These are phyloP conservation scores for Smutsia gigantea DNA, from an alignment of 2,797 vertebrate species.

Conservation along the genomic window DNA sequence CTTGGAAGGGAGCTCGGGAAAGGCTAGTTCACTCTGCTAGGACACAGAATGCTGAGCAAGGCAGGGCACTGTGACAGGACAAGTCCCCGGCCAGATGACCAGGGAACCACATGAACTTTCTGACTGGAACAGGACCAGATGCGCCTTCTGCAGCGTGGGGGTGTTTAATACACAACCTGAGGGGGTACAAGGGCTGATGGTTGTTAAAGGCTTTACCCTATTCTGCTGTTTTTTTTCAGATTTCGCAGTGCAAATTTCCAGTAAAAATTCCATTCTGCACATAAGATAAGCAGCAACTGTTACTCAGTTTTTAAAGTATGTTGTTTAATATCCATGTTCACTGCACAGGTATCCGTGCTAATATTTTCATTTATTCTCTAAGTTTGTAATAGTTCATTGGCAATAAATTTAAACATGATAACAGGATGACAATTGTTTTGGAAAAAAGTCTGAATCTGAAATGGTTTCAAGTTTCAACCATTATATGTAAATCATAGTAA, in stretches of 20 bases:
- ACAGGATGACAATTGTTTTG: neutral
- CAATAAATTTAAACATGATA: neutral
- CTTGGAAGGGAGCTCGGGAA: neutral
- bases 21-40: rapidly evolving
- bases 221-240: neutral
- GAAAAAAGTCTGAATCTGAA: neutral
- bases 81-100: neutral
- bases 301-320: neutral
- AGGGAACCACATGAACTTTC: neutral
- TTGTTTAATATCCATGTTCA: neutral
- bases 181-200: rapidly evolving
- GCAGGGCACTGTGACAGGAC: neutral
- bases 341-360: neutral
- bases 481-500: neutral
- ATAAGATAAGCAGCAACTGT: neutral
- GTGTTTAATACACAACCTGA: rapidly evolving
- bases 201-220: neutral
- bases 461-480: neutral
- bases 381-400: neutral
- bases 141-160: rapidly evolving
- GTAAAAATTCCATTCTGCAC: neutral
- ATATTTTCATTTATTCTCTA: neutral
- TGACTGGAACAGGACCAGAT: neutral
- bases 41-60: neutral
- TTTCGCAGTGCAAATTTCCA: neutral